Base-by-base conservation (phyloP, 2,113 vertebrate species). In the Ceyx melanurus region DNA sequence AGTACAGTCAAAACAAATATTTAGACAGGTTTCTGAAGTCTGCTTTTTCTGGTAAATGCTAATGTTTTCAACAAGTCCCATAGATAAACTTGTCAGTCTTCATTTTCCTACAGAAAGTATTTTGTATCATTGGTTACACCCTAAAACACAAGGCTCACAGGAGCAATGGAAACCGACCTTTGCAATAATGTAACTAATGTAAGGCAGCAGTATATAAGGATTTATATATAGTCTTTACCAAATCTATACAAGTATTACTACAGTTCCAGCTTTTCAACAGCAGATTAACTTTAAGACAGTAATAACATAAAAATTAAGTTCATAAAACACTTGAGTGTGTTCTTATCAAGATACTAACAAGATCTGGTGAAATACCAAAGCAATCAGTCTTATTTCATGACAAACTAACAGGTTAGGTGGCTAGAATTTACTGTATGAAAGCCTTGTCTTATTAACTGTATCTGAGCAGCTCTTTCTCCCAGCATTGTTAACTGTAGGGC, bases 311-410 rank as follows among this genome's bases (percentile, higher is more conserved):
- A 26, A 43, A 93, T 4, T 9, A 46, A 50, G 18, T 68, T 86
- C 46, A 60, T 74, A 70, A 71, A 87, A 73, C 37, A 82, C 43
- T 86, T n/a, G 54, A 42, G 20, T 57, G 51, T 48, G 18, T 89
- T 96, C 60, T 96, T 83, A 86, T 64, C 15, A 79, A 67, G 54
- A 75, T 65, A 61, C 57, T 83, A 88, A 85, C 7, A 83, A 74
- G 93, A 94, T 62, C n/a, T 66, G n/a, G 28, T 82, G 73, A 92
- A 84, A 95, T 29, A 66, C 57, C 65, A 42, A 64, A 85, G 56
- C 1, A 4, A 70, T 50, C 42, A 43, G 13, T 86, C 45, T 57
- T 57, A 65, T 35, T 85, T 80, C 19, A 31, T 7, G 48, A 68
- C 57, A 86, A 91, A 85, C 16, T 71, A 86, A 20, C 40, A 77